Base-by-base conservation (phyloP, 2,113 vertebrate species). In the Epinephelus cyanopodus region DNA sequence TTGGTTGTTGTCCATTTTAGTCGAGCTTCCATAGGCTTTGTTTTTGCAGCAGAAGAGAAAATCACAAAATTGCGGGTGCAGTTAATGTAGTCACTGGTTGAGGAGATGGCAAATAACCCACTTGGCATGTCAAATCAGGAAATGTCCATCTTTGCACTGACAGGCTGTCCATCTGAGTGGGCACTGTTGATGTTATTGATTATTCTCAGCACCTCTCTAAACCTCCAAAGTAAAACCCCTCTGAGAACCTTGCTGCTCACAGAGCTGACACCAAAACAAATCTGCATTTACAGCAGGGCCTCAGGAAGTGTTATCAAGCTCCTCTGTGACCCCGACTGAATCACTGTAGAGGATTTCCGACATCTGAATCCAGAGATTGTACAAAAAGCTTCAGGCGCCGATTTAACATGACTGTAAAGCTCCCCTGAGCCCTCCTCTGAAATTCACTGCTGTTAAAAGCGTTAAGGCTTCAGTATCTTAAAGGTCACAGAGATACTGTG, bases 271-370 rank as follows among this genome's bases (percentile, higher is more conserved):
- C 48, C 39, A 77, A 86, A 80, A 74, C 74, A 69, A 25, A 81
- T 82, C 60, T 72, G 54, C 75, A 85, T 79, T 66, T 79, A 56
- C 74, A 82, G 71, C 50, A 47, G n/a, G 15, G 60, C 74, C 63
- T 75, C 56, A 67, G 23, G 37, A 83, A 82, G 82, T 54, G 37
- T 45, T 70, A 64, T 42, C 65, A 68, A 64, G 65, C 53, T 50
- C 61, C 66, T 53, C 53, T 64, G 48, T 79, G 67, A 79, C 78
- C 69, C 71, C 2, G 12, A 45, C 21, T 47, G 58, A 77, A 80
- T 80, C 53, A 37, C 6, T 25, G 45, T 33, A 17, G 52, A 39
- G 50, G 37, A 23, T 57, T 66, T 64, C 47, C 45, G 23, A 73
- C 68, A 82, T 73, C 63, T 78, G 70, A 79, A 79, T 62, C 48